These are phyloP conservation scores for Cynodonichthys magdalenae DNA, from an alignment of 2,797 vertebrate species.

Conservation along the genomic window DNA sequence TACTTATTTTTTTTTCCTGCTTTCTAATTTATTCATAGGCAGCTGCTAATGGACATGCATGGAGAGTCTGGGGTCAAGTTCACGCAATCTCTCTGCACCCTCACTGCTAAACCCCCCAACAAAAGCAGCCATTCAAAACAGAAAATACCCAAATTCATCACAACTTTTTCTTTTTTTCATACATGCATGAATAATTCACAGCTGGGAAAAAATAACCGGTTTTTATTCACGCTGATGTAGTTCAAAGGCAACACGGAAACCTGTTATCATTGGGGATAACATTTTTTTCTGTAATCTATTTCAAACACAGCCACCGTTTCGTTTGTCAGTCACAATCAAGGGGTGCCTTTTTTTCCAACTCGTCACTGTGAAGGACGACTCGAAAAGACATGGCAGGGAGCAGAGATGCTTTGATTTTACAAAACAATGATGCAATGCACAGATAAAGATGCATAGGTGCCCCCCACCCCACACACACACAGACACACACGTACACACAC, in stretches of 20 bases:
- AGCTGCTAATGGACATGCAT: conserved; percentile 25
- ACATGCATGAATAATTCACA: conserved; percentile 24
- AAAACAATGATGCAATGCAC: conserved; percentile 12
- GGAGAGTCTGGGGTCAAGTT: conserved; percentile 38
- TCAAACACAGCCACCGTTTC: conserved; percentile 20
- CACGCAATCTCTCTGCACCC: not conserved
- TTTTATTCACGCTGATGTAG: conserved; percentile 11
- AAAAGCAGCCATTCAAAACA: not conserved
- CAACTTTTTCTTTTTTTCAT: conserved; percentile 12
- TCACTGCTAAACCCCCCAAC: not conserved
- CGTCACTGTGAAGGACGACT: conserved; percentile 2
- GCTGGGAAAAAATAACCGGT: conserved; percentile 10
- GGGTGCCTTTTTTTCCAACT: conserved; percentile 3
- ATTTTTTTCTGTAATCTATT: conserved; percentile 14
- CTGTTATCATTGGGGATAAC: conserved; percentile 8
- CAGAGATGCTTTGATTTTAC: conserved; percentile 10
- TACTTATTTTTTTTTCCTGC: conserved; percentile 21
- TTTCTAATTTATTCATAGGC: conserved; percentile 26
- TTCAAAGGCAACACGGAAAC: conserved; percentile 38
- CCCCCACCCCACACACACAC: not conserved
- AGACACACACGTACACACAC: not conserved
- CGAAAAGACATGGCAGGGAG: conserved; percentile 10
- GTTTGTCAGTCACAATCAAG: conserved; percentile 29
- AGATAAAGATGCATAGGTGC: not conserved
- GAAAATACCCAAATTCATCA: conserved; percentile 1